Evolutionary conservation across 2,888 invertebrate genomes (phyloP).

Genomic region (Cerceris ruficornis): DNA sequence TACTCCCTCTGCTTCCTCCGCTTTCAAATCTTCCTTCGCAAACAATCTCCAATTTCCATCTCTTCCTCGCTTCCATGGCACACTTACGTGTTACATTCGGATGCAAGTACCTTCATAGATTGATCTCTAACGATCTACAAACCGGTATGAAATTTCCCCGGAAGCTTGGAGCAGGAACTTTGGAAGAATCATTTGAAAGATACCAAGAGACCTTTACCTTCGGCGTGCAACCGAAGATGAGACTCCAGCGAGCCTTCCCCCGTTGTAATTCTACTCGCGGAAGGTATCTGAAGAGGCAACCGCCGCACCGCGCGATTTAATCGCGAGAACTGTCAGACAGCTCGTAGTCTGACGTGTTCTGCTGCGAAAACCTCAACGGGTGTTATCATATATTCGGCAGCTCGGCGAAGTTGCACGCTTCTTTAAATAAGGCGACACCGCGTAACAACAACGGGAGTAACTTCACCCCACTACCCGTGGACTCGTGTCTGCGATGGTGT

Average conservation of each 20-base stretch:
- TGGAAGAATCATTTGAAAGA: neutral
- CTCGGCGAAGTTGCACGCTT: constrained; percentile 15
- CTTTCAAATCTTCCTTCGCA: no score
- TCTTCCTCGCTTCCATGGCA: no score
- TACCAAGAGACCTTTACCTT: neutral
- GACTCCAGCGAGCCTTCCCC: neutral
- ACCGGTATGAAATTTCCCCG: no score
- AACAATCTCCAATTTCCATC: no score
- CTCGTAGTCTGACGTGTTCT: constrained; percentile 28
- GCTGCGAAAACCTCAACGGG: constrained; percentile 13
- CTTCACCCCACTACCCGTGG: constrained; percentile 28
- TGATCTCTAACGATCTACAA: neutral
- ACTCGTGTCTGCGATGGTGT: neutral
- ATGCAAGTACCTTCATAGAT: neutral
- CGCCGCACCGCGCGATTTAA: constrained; percentile 6
- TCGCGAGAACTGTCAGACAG: constrained; percentile 11
- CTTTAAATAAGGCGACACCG: constrained; percentile 28
- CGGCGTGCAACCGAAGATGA: neutral
- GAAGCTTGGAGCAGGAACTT: no score
- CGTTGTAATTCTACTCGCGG: neutral
- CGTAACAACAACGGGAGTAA: constrained; percentile 19
- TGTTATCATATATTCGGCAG: constrained; percentile 16
- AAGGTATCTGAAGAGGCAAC: neutral
- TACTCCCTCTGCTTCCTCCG: no score
- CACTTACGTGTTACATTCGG: no score